phyloP scores from a whole-genome alignment of 2,888 invertebrate genomes.

The Drosophila neotestacea region DNA sequence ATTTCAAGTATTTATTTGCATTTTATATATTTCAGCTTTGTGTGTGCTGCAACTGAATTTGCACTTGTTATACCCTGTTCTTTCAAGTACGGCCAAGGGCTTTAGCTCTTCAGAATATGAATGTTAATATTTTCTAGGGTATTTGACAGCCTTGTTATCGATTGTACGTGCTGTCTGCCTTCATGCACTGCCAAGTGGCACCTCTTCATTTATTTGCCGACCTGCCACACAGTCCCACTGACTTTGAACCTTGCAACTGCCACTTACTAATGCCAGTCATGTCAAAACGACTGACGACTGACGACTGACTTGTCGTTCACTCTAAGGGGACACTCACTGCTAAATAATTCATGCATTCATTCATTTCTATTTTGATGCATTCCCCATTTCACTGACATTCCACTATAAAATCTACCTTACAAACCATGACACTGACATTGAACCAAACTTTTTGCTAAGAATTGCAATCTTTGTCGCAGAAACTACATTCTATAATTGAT shows the following conservation, averaged over 20 bases:
- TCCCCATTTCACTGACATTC: conserved; percentile 15
- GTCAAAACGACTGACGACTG: conserved; percentile 18
- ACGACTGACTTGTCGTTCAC: conserved; percentile 36
- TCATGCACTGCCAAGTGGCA: background rate
- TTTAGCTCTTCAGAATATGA: background rate
- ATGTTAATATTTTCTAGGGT: conserved; percentile 11
- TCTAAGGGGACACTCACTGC: conserved; percentile 22
- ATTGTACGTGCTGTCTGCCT: background rate
- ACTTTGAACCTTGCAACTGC: conserved; percentile 8
- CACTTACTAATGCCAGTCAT: conserved; percentile 39
- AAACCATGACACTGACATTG: conserved; percentile 64
- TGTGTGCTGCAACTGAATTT: conserved; percentile 56
- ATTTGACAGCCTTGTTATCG: background rate
- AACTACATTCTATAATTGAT: background rate
- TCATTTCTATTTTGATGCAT: conserved; percentile 23
- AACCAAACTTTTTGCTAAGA: background rate
- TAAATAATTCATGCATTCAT: conserved; percentile 68
- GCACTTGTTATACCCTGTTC: conserved; percentile 28
- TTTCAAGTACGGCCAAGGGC: background rate
- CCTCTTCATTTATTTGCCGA: conserved; percentile 2
- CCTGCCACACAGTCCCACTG: conserved; percentile 1
- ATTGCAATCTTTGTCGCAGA: background rate
- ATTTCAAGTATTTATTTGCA: conserved; percentile 42
- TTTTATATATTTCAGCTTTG: conserved; percentile 33
- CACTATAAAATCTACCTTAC: conserved; percentile 38